Evolutionary conservation across 2,888 invertebrate genomes (phyloP).

Genomic region (Drosophila atroscutellata): DNA sequence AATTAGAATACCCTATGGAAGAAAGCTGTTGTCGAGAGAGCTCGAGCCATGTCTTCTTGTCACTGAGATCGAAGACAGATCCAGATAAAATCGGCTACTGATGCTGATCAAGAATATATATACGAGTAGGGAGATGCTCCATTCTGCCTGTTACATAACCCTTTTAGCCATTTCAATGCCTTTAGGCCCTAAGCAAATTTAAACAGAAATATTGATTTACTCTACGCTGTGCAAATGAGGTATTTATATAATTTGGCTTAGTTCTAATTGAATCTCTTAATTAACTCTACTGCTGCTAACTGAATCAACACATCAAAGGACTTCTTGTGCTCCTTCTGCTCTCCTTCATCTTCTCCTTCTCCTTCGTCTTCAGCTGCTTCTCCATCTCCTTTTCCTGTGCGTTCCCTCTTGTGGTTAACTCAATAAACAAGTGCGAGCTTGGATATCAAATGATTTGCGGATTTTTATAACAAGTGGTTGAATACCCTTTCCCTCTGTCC

Average conservation of each 20-base stretch:
- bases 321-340: not conserved
- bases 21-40: not conserved
- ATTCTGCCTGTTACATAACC: not conserved
- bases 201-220: not conserved
- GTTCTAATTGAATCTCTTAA: not conserved
- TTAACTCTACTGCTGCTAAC: slow-evolving; percentile 1
- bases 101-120: not conserved
- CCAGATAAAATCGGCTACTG: not conserved
- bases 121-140: not conserved
- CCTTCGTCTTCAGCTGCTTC: not conserved
- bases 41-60: not conserved
- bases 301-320: slow-evolving; percentile 28
- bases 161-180: not conserved
- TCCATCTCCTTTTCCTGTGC: not conserved
- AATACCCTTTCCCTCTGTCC: slow-evolving; percentile 11
- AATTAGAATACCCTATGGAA: not conserved
- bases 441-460: slow-evolving; percentile 36
- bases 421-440: slow-evolving; percentile 11
- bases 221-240: not conserved
- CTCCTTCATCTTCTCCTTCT: not conserved
- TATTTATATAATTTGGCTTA: not conserved
- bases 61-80: not conserved
- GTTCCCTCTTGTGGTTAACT: slow-evolving; percentile 30
- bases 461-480: slow-evolving; percentile 38
- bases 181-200: not conserved